Base-by-base conservation (phyloP, 2,888 invertebrate genomes). In the Amphiduros pacificus region DNA sequence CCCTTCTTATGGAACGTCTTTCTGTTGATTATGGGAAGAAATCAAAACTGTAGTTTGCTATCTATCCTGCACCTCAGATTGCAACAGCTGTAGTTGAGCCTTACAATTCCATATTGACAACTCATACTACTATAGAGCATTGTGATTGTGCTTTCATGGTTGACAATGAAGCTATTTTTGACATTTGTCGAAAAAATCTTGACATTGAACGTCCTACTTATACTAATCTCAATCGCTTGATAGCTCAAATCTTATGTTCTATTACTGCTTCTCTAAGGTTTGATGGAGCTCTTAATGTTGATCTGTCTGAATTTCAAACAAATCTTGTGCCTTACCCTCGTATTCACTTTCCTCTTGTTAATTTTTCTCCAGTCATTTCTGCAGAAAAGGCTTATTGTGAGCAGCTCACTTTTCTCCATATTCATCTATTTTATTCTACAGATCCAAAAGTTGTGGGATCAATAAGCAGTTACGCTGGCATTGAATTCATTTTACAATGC, bases 341-440 rank as follows among this genome's bases (percentile, higher is more conserved):
- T 54, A 94, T 95, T 70, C 94, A 94, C 81, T 93, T 92, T 81
- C 92, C 93, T 0, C n/a, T n/a, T n/a, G n/a, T n/a, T n/a, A n/a
- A n/a, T n/a, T n/a, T n/a, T n/a, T n/a, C n/a, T n/a, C n/a, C n/a
- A n/a, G n/a, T n/a, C n/a, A n/a, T n/a, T n/a, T n/a, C n/a, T n/a
- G n/a, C n/a, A n/a, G n/a, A n/a, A n/a, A n/a, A n/a, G n/a, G n/a
- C n/a, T n/a, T n/a, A n/a, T n/a, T n/a, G n/a, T n/a, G n/a, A n/a
- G n/a, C n/a, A n/a, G n/a, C n/a, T n/a, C n/a, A n/a, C n/a, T n/a
- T n/a, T n/a, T n/a, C n/a, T n/a, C n/a, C n/a, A n/a, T n/a, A n/a
- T n/a, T n/a, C n/a, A n/a, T n/a, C n/a, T n/a, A n/a, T n/a, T n/a
- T n/a, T n/a, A n/a, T n/a, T n/a, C n/a, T n/a, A n/a, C n/a, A n/a